A percentile compares a stretch with the other conserved stretches of the same genome.
Conservation (phyloP, 2,113 vertebrate species). For the Albula goreensis region DNA sequence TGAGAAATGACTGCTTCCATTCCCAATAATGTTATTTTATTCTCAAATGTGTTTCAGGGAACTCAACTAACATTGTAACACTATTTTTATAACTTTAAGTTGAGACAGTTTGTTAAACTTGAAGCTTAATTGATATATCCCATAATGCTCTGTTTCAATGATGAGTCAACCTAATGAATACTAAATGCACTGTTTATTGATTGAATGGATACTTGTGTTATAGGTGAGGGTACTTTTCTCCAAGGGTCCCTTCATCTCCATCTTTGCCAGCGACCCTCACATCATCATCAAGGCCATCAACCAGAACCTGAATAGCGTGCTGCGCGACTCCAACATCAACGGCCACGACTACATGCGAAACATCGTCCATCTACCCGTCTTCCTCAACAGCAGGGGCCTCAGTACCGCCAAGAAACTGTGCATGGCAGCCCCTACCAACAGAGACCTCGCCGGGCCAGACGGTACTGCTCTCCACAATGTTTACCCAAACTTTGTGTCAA, state of each 20-base stretch:
- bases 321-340: constrained; percentile 97
- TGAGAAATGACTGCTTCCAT: too few species aligned
- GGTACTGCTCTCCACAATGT: constrained; percentile 25
- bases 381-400: constrained; percentile 94
- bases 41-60: too few species aligned
- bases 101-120: too few species aligned
- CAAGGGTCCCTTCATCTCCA: constrained; percentile 94
- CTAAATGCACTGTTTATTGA: background rate
- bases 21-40: too few species aligned
- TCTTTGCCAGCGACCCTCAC: constrained; percentile 97
- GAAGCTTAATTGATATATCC: too few species aligned
- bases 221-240: constrained; percentile 95
- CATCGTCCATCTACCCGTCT: constrained; percentile 94
- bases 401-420: constrained; percentile 83
- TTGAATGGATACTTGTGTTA: background rate
- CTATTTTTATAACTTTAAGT: too few species aligned
- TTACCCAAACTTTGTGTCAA: too few species aligned
- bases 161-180: background rate
- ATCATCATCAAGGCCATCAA: constrained; percentile 99
- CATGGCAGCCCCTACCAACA: constrained; percentile 75
- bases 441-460: constrained; percentile 77
- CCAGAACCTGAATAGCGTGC: constrained; percentile 96
- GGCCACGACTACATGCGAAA: constrained; percentile 98
- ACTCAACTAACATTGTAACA: too few species aligned
- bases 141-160: background rate